Percentiles rank a stretch among this genome's conserved stretches.
Evolutionary conservation across 2,888 invertebrate species (phyloP).

Genomic region (Polyommatus iphigenia): DNA sequence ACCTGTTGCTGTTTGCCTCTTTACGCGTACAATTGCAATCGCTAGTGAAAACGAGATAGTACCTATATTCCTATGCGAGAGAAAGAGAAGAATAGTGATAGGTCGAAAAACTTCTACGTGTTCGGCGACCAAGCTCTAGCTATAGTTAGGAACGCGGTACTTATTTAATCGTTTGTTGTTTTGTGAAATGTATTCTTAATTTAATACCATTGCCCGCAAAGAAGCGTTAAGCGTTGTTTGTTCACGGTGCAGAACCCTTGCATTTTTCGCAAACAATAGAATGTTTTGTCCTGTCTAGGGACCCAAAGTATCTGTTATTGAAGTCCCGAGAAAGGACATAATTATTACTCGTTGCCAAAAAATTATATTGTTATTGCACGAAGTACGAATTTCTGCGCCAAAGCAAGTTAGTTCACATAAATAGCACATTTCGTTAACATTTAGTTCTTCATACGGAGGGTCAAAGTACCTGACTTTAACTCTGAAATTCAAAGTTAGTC

Average conservation of each 20-base stretch:
- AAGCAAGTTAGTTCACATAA: background rate
- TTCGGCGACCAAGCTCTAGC: background rate
- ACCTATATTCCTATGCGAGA: background rate
- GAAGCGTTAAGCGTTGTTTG: no score
- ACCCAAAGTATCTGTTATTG: background rate
- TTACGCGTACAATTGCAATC: background rate
- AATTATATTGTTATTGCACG: background rate
- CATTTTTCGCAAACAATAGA: no score
- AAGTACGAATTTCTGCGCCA: background rate
- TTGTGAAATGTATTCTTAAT: background rate
- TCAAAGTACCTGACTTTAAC: background rate
- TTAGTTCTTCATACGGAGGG: background rate
- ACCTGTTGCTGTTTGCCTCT: background rate
- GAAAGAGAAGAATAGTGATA: background rate
- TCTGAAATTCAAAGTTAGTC: background rate
- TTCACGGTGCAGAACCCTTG: no score
- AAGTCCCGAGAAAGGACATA: background rate
- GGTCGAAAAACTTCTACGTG: background rate
- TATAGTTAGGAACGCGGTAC: conserved; percentile 1
- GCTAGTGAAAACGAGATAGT: no score
- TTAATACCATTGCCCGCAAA: no score
- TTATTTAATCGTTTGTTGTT: background rate
- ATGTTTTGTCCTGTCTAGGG: background rate
- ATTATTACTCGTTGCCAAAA: background rate
- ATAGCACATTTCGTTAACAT: no score